Base-by-base conservation (phyloP, 2,888 invertebrate genomes). In the Unio pictorum region DNA sequence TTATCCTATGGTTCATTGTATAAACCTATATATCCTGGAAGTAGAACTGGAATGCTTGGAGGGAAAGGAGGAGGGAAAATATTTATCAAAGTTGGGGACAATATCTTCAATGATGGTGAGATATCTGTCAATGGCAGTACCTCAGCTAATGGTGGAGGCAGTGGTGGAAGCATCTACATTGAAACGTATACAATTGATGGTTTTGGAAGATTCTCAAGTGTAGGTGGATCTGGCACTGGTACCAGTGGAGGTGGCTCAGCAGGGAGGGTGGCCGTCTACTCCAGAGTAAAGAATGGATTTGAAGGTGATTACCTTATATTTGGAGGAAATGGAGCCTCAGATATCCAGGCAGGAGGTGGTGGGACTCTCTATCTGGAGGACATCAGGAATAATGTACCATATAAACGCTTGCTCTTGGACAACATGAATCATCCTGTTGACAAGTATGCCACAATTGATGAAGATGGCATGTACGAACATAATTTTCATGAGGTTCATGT, bases 311-410 rank as follows among this genome's bases (percentile, higher is more conserved):
- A 74, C 64, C 61, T 71, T 59, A 78, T 75, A 0, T 76, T 68
- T 69, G 84, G 85, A n/a, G 81, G 81, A 11, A 64, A 63, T 11
- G 83, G 77, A 20, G 55, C 66, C 28, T 64, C 67, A 56, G 69
- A 69, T 3, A 69, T 30, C n/a, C 68, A 72, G 61, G 74, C 79
- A 58, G 84, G 80, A 11, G 81, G 79, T 11, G 81, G 79, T 15
- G 85, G 85, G 4, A 83, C 84, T 7, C 80, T 84, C 3, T 85
- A 85, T 64, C 68, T 85, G 26, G 63, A 83, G 55, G 84, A 85
- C 34, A 74, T 80, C 8, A 66, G 79, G 55, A 75, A 72, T 54
- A 70, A 74, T 8, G 69, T 66, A 15, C 55, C 68, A 7, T 82
- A 83, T 63, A 76, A 76, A 64, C 56, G 77, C 45, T 74, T 85